These are phyloP conservation scores for Thaumetopoea pityocampa DNA, from an alignment of 1,140 invertebrate species.

Conservation along the genomic window DNA sequence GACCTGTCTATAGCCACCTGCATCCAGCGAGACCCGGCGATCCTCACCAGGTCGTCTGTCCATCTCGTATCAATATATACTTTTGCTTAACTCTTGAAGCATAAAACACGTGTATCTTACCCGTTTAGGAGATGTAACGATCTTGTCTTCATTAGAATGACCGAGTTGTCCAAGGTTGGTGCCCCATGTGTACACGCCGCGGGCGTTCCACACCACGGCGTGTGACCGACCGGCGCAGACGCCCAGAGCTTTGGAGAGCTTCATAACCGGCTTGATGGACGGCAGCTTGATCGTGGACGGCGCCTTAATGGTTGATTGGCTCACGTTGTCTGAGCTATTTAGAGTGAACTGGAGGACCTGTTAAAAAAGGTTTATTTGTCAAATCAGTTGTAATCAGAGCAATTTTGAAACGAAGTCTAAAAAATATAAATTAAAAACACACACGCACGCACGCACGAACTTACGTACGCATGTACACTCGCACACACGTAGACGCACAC, in stretches of 20 bases:
- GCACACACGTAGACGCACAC: too few relatives aligned
- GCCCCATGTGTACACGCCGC: constrained; percentile 80
- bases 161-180: constrained; percentile 86
- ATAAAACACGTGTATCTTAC: constrained; percentile 36
- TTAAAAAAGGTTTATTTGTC: too few relatives aligned
- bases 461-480: too few relatives aligned
- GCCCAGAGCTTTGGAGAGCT: constrained; percentile 61
- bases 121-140: constrained; percentile 59
- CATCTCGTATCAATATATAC: too few relatives aligned
- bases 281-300: constrained; percentile 41
- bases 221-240: constrained; percentile 80
- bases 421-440: too few relatives aligned
- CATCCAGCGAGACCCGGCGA: too few relatives aligned
- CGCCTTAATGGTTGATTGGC: constrained; percentile 37
- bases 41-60: too few relatives aligned
- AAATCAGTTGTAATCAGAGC: too few relatives aligned
- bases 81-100: too few relatives aligned
- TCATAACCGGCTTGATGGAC: constrained; percentile 42
- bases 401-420: too few relatives aligned
- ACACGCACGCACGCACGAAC: too few relatives aligned
- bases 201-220: constrained; percentile 80
- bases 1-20: too few relatives aligned
- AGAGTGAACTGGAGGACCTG: constrained; percentile 59
- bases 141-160: constrained; percentile 60
- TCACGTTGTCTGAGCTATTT: constrained; percentile 47